Conservation (phyloP, 2,797 vertebrate genomes). For the Danionella dracula region DNA sequence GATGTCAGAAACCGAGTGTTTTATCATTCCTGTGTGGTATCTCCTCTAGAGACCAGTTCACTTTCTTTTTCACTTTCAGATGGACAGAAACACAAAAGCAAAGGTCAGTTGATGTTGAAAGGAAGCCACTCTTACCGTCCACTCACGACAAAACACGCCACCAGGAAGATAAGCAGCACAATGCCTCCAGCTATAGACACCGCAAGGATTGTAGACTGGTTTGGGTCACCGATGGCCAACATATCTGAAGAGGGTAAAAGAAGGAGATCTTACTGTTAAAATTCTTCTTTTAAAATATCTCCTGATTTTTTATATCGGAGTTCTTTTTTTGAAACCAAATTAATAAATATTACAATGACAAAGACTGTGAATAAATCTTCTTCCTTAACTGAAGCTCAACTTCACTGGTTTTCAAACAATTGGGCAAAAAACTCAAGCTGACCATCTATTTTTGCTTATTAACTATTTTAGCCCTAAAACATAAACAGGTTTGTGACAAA, state of each 20-base stretch:
- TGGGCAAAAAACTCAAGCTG: too few species aligned
- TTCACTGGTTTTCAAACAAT: too few species aligned
- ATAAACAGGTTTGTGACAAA: too few species aligned
- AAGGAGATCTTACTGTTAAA: neutral
- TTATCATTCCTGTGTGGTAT: neutral
- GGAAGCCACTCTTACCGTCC: slow-evolving; percentile 65
- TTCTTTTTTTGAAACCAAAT: too few species aligned
- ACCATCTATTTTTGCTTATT: too few species aligned
- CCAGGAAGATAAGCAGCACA: slow-evolving; percentile 76
- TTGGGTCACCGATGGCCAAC: slow-evolving; percentile 76
- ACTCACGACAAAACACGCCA: slow-evolving; percentile 78
- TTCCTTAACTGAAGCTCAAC: too few species aligned
- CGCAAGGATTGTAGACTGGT: slow-evolving; percentile 77
- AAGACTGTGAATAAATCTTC: too few species aligned
- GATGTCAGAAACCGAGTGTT: neutral
- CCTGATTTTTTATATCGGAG: too few species aligned
- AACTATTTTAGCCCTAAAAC: too few species aligned
- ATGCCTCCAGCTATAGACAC: slow-evolving; percentile 76
- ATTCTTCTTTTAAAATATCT: neutral
- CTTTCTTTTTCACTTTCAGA: neutral
- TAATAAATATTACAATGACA: too few species aligned
- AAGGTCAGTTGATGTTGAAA: slow-evolving; percentile 13
- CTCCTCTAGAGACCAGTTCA: neutral
- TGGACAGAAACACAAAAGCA: neutral
- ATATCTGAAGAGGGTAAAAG: slow-evolving; percentile 59